These are phyloP conservation scores for Lithosia quadra DNA, from an alignment of 2,888 invertebrate genomes.

Conservation along the genomic window DNA sequence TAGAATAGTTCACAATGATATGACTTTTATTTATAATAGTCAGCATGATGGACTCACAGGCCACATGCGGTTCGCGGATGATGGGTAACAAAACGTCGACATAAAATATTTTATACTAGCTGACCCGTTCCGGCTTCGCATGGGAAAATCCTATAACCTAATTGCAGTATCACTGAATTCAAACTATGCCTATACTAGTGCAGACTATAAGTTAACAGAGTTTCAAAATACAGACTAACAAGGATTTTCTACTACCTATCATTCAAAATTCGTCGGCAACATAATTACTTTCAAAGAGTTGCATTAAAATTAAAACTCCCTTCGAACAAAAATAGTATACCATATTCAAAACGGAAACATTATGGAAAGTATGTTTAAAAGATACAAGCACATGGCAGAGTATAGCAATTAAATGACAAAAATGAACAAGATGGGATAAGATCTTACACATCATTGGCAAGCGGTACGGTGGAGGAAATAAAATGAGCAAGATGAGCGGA, in stretches of 20 bases:
- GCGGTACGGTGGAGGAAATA: slow-evolving; percentile 37
- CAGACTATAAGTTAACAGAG: not conserved
- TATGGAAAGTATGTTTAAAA: slow-evolving; percentile 36
- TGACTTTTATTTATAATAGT: not conserved
- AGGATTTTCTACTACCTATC: not conserved
- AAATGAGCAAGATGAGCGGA: slow-evolving; percentile 50
- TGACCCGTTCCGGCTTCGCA: not conserved
- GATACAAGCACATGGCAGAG: slow-evolving; percentile 24
- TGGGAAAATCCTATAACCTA: not conserved
- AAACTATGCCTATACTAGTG: not conserved
- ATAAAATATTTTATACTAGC: not conserved
- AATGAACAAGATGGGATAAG: slow-evolving; percentile 46
- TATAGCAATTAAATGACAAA: slow-evolving; percentile 36
- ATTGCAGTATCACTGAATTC: not conserved
- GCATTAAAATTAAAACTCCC: slow-evolving; percentile 20
- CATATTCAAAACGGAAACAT: slow-evolving; percentile 46
- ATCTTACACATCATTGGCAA: too few species aligned
- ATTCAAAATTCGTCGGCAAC: not conserved
- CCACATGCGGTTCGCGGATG: not conserved
- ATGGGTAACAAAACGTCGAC: not conserved
- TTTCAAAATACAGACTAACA: not conserved
- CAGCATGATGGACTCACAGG: not conserved
- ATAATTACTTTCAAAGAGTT: slow-evolving; percentile 38
- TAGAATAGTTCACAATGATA: not conserved
- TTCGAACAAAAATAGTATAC: slow-evolving; percentile 32